These are phyloP conservation scores for Orbicella faveolata DNA, from an alignment of 64 coral and sea anemone genomes.

Conservation along the genomic window DNA sequence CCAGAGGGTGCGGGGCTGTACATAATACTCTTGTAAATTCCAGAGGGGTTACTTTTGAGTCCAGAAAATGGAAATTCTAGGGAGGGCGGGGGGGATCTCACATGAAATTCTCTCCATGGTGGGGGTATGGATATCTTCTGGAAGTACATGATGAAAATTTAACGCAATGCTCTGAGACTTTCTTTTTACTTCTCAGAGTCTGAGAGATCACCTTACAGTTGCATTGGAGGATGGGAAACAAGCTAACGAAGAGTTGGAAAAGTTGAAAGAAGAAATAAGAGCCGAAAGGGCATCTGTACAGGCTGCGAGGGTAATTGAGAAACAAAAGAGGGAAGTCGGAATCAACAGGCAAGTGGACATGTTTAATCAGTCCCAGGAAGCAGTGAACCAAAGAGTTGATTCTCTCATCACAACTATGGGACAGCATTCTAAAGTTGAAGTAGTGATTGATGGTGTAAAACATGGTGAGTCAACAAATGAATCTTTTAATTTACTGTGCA, in stretches of 20 bases:
- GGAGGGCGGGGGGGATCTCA: too few relatives aligned
- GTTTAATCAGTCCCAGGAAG: constrained; percentile 64
- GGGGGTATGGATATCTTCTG: too few relatives aligned
- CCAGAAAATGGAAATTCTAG: too few relatives aligned
- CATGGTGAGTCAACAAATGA: constrained; percentile 50
- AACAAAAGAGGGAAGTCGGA: constrained; percentile 51
- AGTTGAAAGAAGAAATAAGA: constrained; percentile 76
- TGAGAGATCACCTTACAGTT: constrained; percentile 59
- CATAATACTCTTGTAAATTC: too few relatives aligned
- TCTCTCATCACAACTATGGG: constrained; percentile 27
- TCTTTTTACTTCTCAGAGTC: constrained; percentile 5
- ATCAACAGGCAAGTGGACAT: constrained; percentile 60
- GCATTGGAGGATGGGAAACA: constrained; percentile 71
- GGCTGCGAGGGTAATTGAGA: constrained; percentile 72
- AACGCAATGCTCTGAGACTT: not conserved
- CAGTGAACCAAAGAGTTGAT: constrained; percentile 46
- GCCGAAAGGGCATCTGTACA: constrained; percentile 76
- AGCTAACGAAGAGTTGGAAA: constrained; percentile 68
- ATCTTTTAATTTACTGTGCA: not conserved
- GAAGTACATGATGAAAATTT: not conserved
- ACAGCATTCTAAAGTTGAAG: constrained; percentile 58
- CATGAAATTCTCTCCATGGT: too few relatives aligned
- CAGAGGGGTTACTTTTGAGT: too few relatives aligned
- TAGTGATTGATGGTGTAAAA: constrained; percentile 64
- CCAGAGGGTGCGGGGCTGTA: too few relatives aligned